Conservation (phyloP, 2,113 vertebrate species). For the Ammodytes dubius region DNA sequence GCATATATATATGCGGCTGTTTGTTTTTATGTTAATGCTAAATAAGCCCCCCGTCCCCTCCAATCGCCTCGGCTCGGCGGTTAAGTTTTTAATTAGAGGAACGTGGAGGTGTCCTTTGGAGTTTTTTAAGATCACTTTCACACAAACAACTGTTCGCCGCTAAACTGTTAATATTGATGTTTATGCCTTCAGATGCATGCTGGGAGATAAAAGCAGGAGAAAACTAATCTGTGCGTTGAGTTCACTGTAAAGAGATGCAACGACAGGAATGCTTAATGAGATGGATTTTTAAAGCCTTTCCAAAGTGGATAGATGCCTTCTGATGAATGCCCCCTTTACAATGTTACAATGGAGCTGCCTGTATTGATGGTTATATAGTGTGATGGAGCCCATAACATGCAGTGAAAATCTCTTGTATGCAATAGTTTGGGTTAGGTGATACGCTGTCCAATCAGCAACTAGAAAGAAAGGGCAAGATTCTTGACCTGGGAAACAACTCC, state of each 20-base stretch:
- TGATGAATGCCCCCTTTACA: neutral
- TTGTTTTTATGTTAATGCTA: conserved; percentile 78
- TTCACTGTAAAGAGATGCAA: conserved; percentile 19
- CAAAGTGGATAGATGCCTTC: neutral
- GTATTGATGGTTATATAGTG: neutral
- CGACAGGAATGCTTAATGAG: neutral
- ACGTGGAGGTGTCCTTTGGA: conserved; percentile 71
- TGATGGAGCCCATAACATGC: neutral
- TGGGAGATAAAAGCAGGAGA: conserved; percentile 50
- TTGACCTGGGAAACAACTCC: neutral
- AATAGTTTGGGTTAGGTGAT: neutral
- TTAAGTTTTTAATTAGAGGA: conserved; percentile 73
- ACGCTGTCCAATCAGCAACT: neutral
- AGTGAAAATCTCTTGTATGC: neutral
- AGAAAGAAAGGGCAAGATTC: neutral
- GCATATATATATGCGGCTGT: conserved; percentile 75
- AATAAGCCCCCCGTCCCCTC: conserved; percentile 56
- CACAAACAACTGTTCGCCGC: conserved; percentile 65
- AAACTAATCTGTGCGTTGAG: conserved; percentile 6
- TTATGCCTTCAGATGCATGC: conserved; percentile 66
- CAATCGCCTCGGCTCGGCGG: conserved; percentile 42
- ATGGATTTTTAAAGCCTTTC: neutral
- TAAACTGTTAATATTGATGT: conserved; percentile 69
- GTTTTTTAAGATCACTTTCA: conserved; percentile 75
- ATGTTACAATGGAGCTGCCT: neutral